phyloP scores from a whole-genome alignment of 2,113 vertebrate genomes.

The Myotis brandtii region DNA sequence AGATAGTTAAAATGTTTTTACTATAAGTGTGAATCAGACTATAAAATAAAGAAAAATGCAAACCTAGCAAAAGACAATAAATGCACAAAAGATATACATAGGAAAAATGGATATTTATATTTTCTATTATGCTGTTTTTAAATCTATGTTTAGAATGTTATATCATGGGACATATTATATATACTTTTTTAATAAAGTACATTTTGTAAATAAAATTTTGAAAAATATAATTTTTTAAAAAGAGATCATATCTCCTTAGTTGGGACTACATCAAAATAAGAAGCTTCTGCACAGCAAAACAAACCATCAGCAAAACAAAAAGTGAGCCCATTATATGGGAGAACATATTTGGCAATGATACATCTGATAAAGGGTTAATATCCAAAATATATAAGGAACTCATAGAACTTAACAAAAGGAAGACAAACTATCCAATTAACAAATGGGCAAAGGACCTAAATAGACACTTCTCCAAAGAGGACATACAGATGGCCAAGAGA shows the following conservation, averaged over 20 bases:
- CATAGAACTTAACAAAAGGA: no score
- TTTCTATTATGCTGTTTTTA: constrained; percentile 55
- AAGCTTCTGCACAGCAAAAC: no score
- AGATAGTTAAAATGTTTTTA: constrained; percentile 44
- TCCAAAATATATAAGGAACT: no score
- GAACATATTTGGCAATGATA: no score
- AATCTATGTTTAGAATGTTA: constrained; percentile 42
- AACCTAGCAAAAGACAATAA: constrained; percentile 41
- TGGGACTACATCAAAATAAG: no score
- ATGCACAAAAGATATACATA: constrained; percentile 9
- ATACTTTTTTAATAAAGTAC: constrained; percentile 63
- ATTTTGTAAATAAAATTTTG: constrained; percentile 46
- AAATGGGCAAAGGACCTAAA: no score
- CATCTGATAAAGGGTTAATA: no score
- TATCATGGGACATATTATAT: neutral
- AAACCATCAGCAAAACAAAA: no score
- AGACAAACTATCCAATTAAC: no score
- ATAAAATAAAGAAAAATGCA: constrained; percentile 44
- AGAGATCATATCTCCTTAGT: neutral
- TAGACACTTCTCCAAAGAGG: no score
- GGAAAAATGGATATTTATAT: constrained; percentile 55
- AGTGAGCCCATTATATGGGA: no score
- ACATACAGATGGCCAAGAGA: no score
- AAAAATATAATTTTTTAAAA: neutral
- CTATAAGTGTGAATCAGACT: constrained; percentile 35